phyloP scores from a whole-genome alignment of 2,888 invertebrate genomes.

The Amiota minor region DNA sequence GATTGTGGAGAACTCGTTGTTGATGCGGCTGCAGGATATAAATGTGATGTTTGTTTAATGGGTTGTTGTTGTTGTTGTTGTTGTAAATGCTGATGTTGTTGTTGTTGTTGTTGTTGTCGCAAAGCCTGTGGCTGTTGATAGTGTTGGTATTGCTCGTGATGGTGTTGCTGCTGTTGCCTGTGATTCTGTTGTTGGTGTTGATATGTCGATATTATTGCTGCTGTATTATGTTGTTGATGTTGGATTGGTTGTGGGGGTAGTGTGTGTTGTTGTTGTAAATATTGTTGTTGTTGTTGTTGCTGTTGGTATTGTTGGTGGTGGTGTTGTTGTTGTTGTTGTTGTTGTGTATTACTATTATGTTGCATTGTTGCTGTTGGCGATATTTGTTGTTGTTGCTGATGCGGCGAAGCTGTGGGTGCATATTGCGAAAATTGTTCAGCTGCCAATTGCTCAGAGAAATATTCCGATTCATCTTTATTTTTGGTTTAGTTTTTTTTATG shows the following conservation, averaged over 20 bases:
- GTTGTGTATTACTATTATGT: conserved; percentile 42
- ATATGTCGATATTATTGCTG: conserved; percentile 69
- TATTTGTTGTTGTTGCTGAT: conserved; percentile 50
- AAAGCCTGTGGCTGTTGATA: conserved; percentile 59
- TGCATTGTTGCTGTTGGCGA: conserved; percentile 30
- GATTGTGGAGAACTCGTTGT: conserved; percentile 46
- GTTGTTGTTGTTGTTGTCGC: conserved; percentile 61
- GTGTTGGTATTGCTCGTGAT: conserved; percentile 52
- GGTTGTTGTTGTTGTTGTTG: conserved; percentile 61
- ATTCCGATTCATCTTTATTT: conserved; percentile 72
- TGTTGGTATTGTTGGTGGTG: conserved; percentile 52
- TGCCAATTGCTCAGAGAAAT: conserved; percentile 74
- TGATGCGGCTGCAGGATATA: conserved; percentile 68
- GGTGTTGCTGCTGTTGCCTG: conserved; percentile 50
- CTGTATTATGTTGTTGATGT: conserved; percentile 74
- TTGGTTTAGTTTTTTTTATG: conserved; percentile 58
- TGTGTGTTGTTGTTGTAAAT: conserved; percentile 65
- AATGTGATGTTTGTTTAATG: conserved; percentile 72
- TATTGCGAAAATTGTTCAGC: conserved; percentile 74
- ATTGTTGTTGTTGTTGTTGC: conserved; percentile 62
- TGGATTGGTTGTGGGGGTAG: conserved; percentile 71
- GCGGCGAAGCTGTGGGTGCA: conserved; percentile 66
- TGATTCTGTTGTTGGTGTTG: conserved; percentile 64
- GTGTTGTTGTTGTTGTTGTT: conserved; percentile 49
- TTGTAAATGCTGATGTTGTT: conserved; percentile 49